Conservation (phyloP, 2,888 invertebrate species). For the Exephanes ischioxanthus region DNA sequence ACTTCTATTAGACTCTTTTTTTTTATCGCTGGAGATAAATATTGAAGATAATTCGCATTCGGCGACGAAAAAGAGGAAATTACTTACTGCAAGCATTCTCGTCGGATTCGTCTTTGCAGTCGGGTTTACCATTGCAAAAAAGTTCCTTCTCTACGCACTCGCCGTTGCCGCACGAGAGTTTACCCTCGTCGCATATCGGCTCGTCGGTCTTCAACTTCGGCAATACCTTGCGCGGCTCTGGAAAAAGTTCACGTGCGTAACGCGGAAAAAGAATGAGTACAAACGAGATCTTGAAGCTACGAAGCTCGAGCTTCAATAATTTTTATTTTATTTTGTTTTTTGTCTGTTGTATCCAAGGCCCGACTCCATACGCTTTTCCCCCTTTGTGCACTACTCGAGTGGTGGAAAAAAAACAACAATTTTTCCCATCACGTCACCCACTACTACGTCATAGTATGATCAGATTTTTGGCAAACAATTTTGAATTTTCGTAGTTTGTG, state of each 20-base stretch:
- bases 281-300: slow-evolving; percentile 49
- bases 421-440: slow-evolving; percentile 30
- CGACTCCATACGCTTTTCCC: slow-evolving; percentile 73
- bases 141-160: slow-evolving; percentile 96
- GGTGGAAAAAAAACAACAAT: slow-evolving; percentile 33
- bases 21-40: too few relatives aligned
- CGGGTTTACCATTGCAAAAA: slow-evolving; percentile 96
- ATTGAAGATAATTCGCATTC: too few relatives aligned
- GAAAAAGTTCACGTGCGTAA: slow-evolving; percentile 78
- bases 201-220: slow-evolving; percentile 97
- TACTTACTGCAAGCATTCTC: slow-evolving; percentile 97
- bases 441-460: slow-evolving; percentile 28
- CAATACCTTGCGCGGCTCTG: slow-evolving; percentile 95
- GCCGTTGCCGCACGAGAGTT: slow-evolving; percentile 96
- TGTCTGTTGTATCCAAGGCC: slow-evolving; percentile 73
- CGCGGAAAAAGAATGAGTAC: slow-evolving; percentile 51
- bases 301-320: slow-evolving; percentile 67
- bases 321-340: slow-evolving; percentile 57
- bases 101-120: slow-evolving; percentile 97
- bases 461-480: neutral
- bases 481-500: slow-evolving; percentile 8
- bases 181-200: slow-evolving; percentile 95
- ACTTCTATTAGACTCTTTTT: too few relatives aligned
- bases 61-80: neutral
- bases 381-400: slow-evolving; percentile 66